Conservation (phyloP, 2,888 invertebrate genomes). For the Plagodis pulveraria region DNA sequence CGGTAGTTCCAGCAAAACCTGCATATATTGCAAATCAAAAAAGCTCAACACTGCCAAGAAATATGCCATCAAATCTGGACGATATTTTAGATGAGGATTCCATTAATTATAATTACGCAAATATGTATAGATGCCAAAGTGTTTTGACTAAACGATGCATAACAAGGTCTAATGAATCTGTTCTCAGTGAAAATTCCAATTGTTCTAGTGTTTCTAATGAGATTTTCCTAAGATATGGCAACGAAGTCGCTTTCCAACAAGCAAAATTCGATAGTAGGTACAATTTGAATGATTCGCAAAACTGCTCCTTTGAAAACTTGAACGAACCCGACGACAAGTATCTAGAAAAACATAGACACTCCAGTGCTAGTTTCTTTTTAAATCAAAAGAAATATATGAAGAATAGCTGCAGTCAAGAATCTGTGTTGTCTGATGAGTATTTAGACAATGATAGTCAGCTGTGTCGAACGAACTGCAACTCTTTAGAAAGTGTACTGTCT, state of each 20-base stretch:
- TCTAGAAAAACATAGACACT: conserved; percentile 86
- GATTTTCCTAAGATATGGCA: conserved; percentile 79
- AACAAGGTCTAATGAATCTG: conserved; percentile 84
- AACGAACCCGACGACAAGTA: conserved; percentile 63
- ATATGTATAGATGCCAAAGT: conserved; percentile 79
- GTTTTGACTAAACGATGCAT: conserved; percentile 83
- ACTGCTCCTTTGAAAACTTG: conserved; percentile 77
- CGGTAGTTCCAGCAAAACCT: conserved; percentile 70
- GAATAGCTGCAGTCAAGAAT: conserved; percentile 90
- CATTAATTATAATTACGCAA: conserved; percentile 59
- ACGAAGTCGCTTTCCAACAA: conserved; percentile 79
- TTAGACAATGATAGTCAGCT: conserved; percentile 85
- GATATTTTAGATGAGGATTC: conserved; percentile 82
- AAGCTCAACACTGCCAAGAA: conserved; percentile 78
- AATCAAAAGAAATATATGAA: conserved; percentile 87
- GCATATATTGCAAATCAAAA: conserved; percentile 66
- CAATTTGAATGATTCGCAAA: conserved; percentile 76
- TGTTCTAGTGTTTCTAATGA: conserved; percentile 81
- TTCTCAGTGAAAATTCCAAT: conserved; percentile 79
- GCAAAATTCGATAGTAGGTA: conserved; percentile 78
- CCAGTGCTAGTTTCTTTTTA: conserved; percentile 92
- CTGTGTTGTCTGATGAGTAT: conserved; percentile 89
- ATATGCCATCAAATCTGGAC: conserved; percentile 82
- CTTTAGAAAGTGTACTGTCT: conserved; percentile 91
- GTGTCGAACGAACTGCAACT: conserved; percentile 89